These are phyloP conservation scores for Glandiceps talaboti DNA, from an alignment of 53 echinoderm and acorn worm genomes.

Conservation along the genomic window DNA sequence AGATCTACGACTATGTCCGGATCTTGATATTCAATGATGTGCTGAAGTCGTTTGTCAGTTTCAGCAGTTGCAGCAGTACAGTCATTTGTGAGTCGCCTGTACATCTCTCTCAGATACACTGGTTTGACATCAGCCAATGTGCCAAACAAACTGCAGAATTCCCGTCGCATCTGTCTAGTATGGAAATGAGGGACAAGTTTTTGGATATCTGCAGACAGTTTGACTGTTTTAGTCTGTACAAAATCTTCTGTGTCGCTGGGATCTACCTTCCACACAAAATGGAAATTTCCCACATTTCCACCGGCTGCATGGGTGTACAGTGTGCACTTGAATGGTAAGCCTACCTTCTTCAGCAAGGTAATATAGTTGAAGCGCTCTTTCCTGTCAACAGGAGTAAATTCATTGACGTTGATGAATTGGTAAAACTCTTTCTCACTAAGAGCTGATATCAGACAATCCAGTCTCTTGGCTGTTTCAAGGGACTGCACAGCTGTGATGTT, in stretches of 20 bases:
- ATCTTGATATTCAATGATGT: constrained; percentile 1
- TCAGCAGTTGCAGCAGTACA: background rate
- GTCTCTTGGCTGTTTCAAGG: background rate
- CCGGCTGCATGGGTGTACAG: background rate
- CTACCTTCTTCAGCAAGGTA: background rate
- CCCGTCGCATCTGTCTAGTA: background rate
- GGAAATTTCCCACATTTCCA: background rate
- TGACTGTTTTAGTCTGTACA: background rate
- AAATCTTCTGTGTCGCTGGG: background rate
- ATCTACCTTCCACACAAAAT: background rate
- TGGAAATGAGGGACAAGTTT: background rate
- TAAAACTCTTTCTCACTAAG: background rate
- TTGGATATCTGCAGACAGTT: background rate
- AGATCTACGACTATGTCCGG: constrained; percentile 3
- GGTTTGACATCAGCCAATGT: background rate
- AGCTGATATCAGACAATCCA: background rate
- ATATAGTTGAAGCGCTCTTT: background rate
- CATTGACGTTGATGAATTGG: background rate
- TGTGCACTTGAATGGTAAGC: background rate
- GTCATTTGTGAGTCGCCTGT: background rate
- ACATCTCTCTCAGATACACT: background rate
- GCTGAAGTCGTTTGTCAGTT: background rate
- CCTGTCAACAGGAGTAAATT: background rate
- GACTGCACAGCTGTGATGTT: background rate
- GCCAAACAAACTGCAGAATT: background rate